Evolutionary conservation across 2,113 vertebrate genomes (phyloP).

Genomic region (Octodon degus): DNA sequence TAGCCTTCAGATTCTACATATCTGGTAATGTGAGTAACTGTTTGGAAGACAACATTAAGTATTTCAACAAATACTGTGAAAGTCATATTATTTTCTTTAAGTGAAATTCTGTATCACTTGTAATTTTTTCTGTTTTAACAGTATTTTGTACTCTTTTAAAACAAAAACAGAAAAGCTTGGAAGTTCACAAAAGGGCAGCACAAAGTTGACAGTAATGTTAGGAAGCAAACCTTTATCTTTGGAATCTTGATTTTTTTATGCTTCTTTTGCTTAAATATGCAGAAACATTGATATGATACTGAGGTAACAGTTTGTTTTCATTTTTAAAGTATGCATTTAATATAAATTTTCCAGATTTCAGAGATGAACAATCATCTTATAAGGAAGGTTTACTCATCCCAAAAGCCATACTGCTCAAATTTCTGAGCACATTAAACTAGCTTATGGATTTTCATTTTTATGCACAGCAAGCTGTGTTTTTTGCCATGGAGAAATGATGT

Average conservation of each 20-base stretch:
- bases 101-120: no score
- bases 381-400: slow-evolving; percentile 11
- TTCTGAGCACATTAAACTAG: slow-evolving; percentile 40
- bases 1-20: no score
- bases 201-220: background rate
- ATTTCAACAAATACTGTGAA: no score
- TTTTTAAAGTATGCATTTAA: slow-evolving; percentile 12
- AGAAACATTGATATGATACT: background rate
- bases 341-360: slow-evolving; percentile 21
- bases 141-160: no score
- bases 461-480: background rate
- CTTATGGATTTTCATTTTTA: slow-evolving; percentile 28
- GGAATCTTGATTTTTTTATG: background rate
- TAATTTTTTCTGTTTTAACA: no score
- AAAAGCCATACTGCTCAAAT: slow-evolving; percentile 53
- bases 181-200: background rate
- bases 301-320: background rate
- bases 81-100: no score
- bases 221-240: background rate
- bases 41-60: no score
- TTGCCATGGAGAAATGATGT: slow-evolving; percentile 44
- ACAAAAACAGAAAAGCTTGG: background rate
- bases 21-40: no score
- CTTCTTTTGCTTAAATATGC: background rate
- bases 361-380: background rate